phyloP scores from a whole-genome alignment of 2,113 vertebrate species.

The Tamias sibiricus region DNA sequence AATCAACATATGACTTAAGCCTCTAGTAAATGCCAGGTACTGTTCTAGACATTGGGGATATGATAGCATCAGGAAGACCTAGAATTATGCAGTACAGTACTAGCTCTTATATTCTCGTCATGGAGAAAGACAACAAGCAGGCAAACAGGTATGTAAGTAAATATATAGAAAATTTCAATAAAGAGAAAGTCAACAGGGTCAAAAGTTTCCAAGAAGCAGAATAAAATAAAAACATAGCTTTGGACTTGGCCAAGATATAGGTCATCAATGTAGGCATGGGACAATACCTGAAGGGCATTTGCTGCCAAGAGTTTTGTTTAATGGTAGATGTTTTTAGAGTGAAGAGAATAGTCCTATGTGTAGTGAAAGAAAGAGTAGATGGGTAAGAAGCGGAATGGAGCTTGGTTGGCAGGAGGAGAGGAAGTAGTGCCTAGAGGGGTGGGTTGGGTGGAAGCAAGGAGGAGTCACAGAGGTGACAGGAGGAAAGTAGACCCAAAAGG shows the following conservation, averaged over 20 bases:
- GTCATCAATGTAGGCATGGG: neutral
- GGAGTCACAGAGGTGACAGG: neutral
- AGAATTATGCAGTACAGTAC: neutral
- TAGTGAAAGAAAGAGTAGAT: neutral
- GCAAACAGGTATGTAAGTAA: neutral
- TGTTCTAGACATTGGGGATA: neutral
- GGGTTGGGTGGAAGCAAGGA: neutral
- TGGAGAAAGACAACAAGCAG: neutral
- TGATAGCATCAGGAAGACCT: neutral
- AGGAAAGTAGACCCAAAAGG: rapidly evolving
- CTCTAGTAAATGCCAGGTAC: neutral
- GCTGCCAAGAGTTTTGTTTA: neutral
- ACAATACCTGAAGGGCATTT: neutral
- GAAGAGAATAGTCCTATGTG: neutral
- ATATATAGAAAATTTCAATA: neutral
- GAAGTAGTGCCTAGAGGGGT: rapidly evolving
- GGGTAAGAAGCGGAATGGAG: neutral
- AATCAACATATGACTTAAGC: neutral
- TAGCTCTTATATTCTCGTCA: neutral
- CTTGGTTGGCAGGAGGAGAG: neutral
- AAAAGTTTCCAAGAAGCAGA: neutral
- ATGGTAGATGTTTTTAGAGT: neutral
- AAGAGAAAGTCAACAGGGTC: neutral
- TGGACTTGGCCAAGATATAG: neutral
- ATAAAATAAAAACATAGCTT: neutral